Evolutionary conservation across 2,797 vertebrate genomes (phyloP).

Genomic region (Microctenopoma steveboyesi): DNA sequence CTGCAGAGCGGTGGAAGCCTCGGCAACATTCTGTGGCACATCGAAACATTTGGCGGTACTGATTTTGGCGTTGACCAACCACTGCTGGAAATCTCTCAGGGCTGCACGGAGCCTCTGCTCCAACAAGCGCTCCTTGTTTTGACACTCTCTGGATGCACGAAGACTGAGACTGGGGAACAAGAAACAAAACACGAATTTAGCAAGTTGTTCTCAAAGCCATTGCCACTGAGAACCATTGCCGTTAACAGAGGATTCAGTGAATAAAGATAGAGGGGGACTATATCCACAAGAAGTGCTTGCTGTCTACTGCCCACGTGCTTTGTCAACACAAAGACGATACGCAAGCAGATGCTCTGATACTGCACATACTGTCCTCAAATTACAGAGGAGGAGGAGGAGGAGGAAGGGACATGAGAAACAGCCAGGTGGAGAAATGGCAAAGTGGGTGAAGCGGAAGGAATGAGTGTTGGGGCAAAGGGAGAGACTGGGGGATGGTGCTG

Average conservation of each 20-base stretch:
- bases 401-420: slow-evolving; percentile 57
- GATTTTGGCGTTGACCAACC: slow-evolving; percentile 94
- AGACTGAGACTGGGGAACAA: slow-evolving; percentile 87
- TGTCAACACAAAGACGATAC: slow-evolving; percentile 48
- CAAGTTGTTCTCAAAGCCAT: slow-evolving; percentile 25
- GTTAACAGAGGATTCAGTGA: neutral
- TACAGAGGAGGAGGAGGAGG: slow-evolving; percentile 25
- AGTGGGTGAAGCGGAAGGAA: slow-evolving; percentile 83
- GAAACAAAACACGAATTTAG: slow-evolving; percentile 11
- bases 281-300: slow-evolving; percentile 10
- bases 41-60: slow-evolving; percentile 96
- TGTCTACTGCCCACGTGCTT: slow-evolving; percentile 35
- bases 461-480: slow-evolving; percentile 57
- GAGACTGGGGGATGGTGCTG: slow-evolving; percentile 65
- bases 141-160: slow-evolving; percentile 93
- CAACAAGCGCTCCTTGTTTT: slow-evolving; percentile 94
- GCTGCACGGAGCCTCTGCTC: slow-evolving; percentile 91
- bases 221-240: neutral
- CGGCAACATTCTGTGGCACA: slow-evolving; percentile 89
- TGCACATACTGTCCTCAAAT: slow-evolving; percentile 22
- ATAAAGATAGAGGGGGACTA: slow-evolving; percentile 28
- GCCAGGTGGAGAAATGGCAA: slow-evolving; percentile 78
- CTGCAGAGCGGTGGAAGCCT: slow-evolving; percentile 88
- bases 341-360: slow-evolving; percentile 34
- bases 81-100: slow-evolving; percentile 93